These are phyloP conservation scores for Myanophis thanlyinensis DNA, from an alignment of 2,113 vertebrate species.

Conservation along the genomic window DNA sequence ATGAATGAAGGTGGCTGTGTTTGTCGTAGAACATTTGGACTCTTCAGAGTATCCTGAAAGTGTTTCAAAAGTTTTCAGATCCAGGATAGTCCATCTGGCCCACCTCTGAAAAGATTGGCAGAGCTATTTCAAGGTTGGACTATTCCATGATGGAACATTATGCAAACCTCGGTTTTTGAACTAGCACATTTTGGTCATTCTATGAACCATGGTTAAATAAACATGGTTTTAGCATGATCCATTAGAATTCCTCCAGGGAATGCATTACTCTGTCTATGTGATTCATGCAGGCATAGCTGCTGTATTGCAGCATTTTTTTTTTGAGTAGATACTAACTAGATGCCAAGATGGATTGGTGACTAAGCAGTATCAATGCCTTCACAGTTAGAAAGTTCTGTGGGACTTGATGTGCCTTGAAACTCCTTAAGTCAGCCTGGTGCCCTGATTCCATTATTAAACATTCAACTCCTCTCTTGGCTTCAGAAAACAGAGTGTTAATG, in stretches of 20 bases:
- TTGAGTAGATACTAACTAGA: neutral
- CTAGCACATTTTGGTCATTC: neutral
- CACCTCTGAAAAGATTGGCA: neutral
- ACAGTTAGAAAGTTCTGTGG: neutral
- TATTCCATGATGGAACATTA: neutral
- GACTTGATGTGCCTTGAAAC: neutral
- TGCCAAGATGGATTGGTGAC: neutral
- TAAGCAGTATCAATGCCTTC: neutral
- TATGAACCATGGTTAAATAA: neutral
- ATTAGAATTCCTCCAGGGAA: neutral
- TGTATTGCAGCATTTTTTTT: neutral
- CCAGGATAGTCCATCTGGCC: neutral
- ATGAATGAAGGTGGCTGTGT: neutral
- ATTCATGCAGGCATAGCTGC: neutral
- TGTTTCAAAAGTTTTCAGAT: neutral
- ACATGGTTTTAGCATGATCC: neutral
- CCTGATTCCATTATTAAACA: neutral
- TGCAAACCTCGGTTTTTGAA: neutral
- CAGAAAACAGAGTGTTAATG: neutral
- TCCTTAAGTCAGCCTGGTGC: neutral
- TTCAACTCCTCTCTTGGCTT: neutral
- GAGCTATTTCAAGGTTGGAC: neutral
- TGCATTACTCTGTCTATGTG: neutral
- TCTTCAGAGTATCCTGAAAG: neutral
- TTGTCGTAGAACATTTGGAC: neutral